A percentile compares a stretch with the other conserved stretches of the same genome.
Evolutionary conservation across 2,797 vertebrate species (phyloP).

Genomic region (Gymnothorax javanicus): DNA sequence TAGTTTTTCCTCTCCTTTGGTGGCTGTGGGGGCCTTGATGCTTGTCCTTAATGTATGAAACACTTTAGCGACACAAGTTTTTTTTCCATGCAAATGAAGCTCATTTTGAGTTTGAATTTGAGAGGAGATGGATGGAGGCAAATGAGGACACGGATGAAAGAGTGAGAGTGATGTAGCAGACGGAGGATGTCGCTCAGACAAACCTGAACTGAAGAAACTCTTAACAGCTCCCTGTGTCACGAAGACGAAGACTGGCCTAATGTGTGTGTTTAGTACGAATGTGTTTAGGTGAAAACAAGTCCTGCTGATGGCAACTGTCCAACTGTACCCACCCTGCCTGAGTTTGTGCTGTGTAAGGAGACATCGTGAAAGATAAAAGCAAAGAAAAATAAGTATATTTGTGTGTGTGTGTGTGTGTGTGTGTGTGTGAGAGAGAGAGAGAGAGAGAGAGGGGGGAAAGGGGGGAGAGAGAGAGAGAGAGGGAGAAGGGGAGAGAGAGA

Average conservation of each 20-base stretch:
- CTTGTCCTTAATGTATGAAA: no score
- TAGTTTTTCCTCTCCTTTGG: no score
- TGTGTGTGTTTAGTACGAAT: slow-evolving; percentile 24
- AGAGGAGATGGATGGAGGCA: neutral
- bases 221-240: neutral
- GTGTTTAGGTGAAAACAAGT: slow-evolving; percentile 44
- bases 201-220: neutral
- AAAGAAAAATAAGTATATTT: neutral
- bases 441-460: no score
- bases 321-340: slow-evolving; percentile 52
- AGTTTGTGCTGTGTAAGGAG: slow-evolving; percentile 48
- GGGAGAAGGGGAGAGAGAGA: neutral
- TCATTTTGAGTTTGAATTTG: slow-evolving; percentile 29
- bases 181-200: neutral
- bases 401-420: neutral
- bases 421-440: no score
- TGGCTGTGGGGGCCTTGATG: no score
- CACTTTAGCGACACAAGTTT: neutral
- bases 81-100: no score
- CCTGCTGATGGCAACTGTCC: slow-evolving; percentile 46
- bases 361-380: neutral
- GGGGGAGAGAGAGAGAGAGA: no score
- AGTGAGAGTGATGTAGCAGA: slow-evolving; percentile 23
- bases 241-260: neutral
- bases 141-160: neutral